These are phyloP conservation scores for Molanna angustata DNA, from an alignment of 2,888 invertebrate genomes.

Conservation along the genomic window DNA sequence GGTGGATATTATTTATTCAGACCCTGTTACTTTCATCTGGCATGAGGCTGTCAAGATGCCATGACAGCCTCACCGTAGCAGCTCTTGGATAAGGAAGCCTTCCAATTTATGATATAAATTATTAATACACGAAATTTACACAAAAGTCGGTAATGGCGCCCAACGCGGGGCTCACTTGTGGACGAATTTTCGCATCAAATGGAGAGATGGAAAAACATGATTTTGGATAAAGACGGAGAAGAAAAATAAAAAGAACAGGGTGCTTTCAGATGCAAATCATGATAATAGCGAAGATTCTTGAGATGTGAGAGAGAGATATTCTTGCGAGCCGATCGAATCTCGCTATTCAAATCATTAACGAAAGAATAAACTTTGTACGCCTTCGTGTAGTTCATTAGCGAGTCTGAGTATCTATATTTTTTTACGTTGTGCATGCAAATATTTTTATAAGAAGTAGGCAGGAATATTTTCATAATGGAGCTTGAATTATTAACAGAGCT, in stretches of 20 bases:
- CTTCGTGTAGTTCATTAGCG: no score
- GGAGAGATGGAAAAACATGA: no score
- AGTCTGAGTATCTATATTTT: no score
- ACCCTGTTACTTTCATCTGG: neutral
- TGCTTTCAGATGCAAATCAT: conserved; percentile 27
- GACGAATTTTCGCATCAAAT: conserved; percentile 7
- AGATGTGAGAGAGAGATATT: no score
- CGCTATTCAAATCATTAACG: neutral
- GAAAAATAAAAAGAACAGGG: conserved; percentile 9
- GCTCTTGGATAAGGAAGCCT: conserved; percentile 9
- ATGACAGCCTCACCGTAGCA: no score
- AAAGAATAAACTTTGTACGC: no score
- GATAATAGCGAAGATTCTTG: conserved; percentile 1
- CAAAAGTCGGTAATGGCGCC: neutral
- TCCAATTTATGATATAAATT: conserved; percentile 26
- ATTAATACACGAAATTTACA: conserved; percentile 22
- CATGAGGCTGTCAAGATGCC: neutral
- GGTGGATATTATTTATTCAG: neutral
- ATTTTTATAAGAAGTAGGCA: no score
- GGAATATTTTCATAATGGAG: no score
- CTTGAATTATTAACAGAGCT: no score
- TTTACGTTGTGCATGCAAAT: no score
- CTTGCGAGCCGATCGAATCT: neutral
- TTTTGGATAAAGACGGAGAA: conserved; percentile 19
- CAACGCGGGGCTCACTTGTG: conserved; percentile 11